Evolutionary conservation across 2,797 vertebrate species (phyloP).

Genomic region (Galago senegalensis): DNA sequence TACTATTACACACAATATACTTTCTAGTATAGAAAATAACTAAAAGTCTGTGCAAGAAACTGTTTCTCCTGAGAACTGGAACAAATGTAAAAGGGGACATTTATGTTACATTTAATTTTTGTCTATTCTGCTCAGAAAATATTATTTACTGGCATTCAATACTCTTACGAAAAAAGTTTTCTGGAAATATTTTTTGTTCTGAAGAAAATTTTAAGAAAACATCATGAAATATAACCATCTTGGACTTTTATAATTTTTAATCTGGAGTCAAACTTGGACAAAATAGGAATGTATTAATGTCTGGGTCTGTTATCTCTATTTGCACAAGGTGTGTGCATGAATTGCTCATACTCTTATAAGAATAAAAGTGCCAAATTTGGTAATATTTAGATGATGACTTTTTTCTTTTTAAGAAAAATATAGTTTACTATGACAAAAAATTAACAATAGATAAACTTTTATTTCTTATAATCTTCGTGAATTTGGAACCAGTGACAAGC

Average conservation of each 20-base stretch:
- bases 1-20: not conserved
- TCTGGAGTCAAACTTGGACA: not conserved
- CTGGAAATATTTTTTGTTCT: not conserved
- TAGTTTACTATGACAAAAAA: not conserved
- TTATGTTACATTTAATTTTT: not conserved
- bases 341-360: not conserved
- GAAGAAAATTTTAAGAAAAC: not conserved
- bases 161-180: not conserved
- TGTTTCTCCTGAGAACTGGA: not conserved
- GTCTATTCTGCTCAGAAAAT: not conserved
- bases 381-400: not conserved
- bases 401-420: not conserved
- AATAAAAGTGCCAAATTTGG: not conserved
- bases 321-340: not conserved
- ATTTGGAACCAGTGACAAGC: not conserved
- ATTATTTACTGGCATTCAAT: not conserved
- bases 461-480: not conserved
- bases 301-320: not conserved
- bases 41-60: not conserved
- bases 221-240: not conserved
- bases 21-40: not conserved
- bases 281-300: not conserved
- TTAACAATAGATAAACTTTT: not conserved
- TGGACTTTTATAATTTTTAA: not conserved
- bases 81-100: not conserved